phyloP scores from a whole-genome alignment of 2,888 invertebrate genomes.

The Oscheius onirici region DNA sequence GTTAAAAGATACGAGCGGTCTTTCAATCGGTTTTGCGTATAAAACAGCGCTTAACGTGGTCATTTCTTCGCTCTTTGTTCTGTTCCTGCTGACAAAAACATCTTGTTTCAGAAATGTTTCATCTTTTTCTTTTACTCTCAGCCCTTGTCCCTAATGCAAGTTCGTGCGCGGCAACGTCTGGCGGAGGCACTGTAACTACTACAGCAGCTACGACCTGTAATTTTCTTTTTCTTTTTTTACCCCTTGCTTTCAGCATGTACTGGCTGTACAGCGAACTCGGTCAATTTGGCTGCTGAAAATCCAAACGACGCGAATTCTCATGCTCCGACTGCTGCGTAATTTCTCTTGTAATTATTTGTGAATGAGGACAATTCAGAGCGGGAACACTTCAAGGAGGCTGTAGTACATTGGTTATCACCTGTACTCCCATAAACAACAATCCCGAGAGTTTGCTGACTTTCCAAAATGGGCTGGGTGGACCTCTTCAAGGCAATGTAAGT shows the following conservation, averaged over 20 bases:
- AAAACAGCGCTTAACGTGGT: too few relatives aligned
- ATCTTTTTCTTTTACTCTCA: too few relatives aligned
- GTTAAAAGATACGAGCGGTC: too few relatives aligned
- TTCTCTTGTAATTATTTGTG: neutral
- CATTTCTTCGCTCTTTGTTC: too few relatives aligned
- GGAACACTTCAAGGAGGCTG: neutral
- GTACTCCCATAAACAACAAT: neutral
- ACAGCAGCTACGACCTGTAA: too few relatives aligned
- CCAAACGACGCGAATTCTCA: neutral
- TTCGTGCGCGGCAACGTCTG: too few relatives aligned
- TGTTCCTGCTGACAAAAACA: too few relatives aligned
- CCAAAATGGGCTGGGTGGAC: constrained; percentile 17
- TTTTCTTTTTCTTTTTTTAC: too few relatives aligned
- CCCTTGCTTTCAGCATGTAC: neutral
- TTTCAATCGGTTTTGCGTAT: too few relatives aligned
- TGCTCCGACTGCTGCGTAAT: neutral
- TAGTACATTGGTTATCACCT: neutral
- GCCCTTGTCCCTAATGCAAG: too few relatives aligned
- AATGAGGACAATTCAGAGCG: neutral
- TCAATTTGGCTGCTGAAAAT: neutral
- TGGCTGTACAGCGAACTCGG: neutral
- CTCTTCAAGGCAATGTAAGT: neutral
- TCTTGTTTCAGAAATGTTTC: too few relatives aligned
- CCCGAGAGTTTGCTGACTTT: neutral
- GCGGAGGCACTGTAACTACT: too few relatives aligned